Percentiles rank a stretch among this genome's conserved stretches.
Conservation (phyloP, 2,113 vertebrate genomes). For the Cromileptes altivelis region DNA sequence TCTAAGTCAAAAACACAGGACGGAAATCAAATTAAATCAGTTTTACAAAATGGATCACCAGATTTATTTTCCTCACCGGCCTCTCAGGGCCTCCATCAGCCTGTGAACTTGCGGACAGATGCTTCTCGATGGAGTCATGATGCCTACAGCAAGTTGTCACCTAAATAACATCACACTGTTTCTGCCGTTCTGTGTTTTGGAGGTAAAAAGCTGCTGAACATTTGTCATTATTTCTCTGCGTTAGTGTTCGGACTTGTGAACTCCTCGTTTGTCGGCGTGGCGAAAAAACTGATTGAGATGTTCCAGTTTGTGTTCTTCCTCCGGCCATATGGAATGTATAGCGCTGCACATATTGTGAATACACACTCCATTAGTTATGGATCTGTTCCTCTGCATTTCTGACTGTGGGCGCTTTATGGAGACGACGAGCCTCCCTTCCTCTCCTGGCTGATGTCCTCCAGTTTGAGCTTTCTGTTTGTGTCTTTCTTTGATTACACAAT, state of each 20-base stretch:
- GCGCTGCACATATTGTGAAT: conserved; percentile 55
- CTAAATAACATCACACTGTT: conserved; percentile 46
- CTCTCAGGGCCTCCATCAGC: too few species aligned
- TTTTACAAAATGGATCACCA: too few species aligned
- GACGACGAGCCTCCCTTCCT: background rate
- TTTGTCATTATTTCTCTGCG: conserved; percentile 9
- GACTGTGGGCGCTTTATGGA: conserved; percentile 42
- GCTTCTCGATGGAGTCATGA: conserved; percentile 35
- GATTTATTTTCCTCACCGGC: too few species aligned
- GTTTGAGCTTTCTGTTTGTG: background rate
- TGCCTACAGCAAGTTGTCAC: conserved; percentile 49
- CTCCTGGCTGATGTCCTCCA: conserved; percentile 9
- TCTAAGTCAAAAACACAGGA: too few species aligned
- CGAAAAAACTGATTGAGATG: conserved; percentile 34
- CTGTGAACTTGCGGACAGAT: conserved; percentile 51
- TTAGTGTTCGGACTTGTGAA: conserved; percentile 4
- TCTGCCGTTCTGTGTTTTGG: conserved; percentile 4
- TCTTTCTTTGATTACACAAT: conserved; percentile 20
- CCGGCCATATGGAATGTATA: conserved; percentile 59
- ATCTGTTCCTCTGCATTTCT: conserved; percentile 46
- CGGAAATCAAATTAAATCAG: too few species aligned
- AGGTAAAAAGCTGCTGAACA: conserved; percentile 17
- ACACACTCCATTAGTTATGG: conserved; percentile 54
- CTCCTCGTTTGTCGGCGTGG: conserved; percentile 19
- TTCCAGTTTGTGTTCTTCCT: conserved; percentile 31